Conservation (phyloP, 2,888 invertebrate genomes). For the Sericinus montela region DNA sequence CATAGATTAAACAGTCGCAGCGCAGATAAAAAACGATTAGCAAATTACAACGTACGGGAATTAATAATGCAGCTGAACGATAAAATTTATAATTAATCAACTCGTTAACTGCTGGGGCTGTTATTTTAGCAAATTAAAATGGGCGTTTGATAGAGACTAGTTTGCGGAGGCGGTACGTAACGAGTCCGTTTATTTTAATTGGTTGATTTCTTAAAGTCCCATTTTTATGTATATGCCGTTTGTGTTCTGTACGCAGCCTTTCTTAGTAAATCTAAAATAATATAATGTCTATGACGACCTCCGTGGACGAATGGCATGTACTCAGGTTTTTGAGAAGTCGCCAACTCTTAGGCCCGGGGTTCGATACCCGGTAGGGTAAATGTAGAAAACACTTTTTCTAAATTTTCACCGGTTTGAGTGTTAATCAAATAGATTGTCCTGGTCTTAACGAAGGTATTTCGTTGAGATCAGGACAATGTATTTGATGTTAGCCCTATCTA, state of each 20-base stretch:
- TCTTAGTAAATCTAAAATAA: background rate
- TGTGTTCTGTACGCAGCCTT: background rate
- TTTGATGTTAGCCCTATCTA: too few relatives aligned
- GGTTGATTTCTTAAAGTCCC: slow-evolving; percentile 32
- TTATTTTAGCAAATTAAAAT: slow-evolving; percentile 52
- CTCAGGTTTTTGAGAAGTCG: too few relatives aligned
- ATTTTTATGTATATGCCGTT: slow-evolving; percentile 6
- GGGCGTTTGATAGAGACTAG: slow-evolving; percentile 46
- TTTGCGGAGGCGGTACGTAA: slow-evolving; percentile 39
- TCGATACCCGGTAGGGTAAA: too few relatives aligned
- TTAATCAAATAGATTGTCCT: too few relatives aligned
- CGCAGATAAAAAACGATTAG: slow-evolving; percentile 18
- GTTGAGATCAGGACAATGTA: too few relatives aligned
- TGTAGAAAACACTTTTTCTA: too few relatives aligned
- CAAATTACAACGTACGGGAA: slow-evolving; percentile 18
- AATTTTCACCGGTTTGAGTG: too few relatives aligned
- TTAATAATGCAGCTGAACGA: slow-evolving; percentile 24
- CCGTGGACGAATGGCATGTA: too few relatives aligned
- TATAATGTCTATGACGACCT: too few relatives aligned
- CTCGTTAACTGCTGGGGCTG: slow-evolving; percentile 41
- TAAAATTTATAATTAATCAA: slow-evolving; percentile 26
- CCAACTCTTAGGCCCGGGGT: too few relatives aligned
- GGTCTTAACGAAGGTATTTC: too few relatives aligned
- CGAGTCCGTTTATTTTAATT: slow-evolving; percentile 62
- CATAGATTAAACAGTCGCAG: slow-evolving; percentile 11